Percentiles rank a stretch among this genome's conserved stretches.
Conservation (phyloP, 2,888 invertebrate genomes). For the Cataglyphis altisquamis region DNA sequence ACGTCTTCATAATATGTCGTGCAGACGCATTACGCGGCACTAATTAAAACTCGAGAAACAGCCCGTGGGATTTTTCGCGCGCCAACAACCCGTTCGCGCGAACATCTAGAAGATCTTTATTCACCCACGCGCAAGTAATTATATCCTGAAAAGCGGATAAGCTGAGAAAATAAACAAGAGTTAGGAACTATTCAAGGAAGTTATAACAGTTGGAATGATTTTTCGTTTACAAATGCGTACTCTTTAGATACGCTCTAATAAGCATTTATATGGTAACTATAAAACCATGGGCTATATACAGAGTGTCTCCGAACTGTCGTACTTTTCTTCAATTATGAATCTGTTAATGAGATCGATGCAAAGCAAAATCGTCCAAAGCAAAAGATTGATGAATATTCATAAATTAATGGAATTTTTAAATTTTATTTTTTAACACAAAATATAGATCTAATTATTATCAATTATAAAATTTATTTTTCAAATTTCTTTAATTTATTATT, state of each 20-base stretch:
- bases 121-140: slow-evolving; percentile 69
- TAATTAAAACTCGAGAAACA: slow-evolving; percentile 48
- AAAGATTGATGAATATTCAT: not conserved
- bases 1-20: slow-evolving; percentile 29
- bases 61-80: slow-evolving; percentile 27
- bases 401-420: not conserved
- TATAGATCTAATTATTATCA: not conserved
- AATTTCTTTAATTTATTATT: not conserved
- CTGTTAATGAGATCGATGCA: not conserved
- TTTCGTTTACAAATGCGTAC: slow-evolving; percentile 57
- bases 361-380: too few species aligned
- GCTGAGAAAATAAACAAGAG: slow-evolving; percentile 4
- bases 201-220: slow-evolving; percentile 52
- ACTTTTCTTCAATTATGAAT: not conserved
- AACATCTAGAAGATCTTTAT: slow-evolving; percentile 50
- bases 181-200: slow-evolving; percentile 41
- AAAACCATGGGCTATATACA: slow-evolving; percentile 2
- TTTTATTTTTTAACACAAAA: not conserved
- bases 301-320: not conserved
- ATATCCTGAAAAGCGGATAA: slow-evolving; percentile 54
- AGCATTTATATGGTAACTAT: slow-evolving; percentile 52
- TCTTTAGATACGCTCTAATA: slow-evolving; percentile 59
- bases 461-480: not conserved
- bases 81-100: slow-evolving; percentile 34
- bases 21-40: slow-evolving; percentile 26